Percentiles rank a stretch among this genome's conserved stretches.
Conservation (phyloP, 2,113 vertebrate genomes). For the Anoura caudifer region DNA sequence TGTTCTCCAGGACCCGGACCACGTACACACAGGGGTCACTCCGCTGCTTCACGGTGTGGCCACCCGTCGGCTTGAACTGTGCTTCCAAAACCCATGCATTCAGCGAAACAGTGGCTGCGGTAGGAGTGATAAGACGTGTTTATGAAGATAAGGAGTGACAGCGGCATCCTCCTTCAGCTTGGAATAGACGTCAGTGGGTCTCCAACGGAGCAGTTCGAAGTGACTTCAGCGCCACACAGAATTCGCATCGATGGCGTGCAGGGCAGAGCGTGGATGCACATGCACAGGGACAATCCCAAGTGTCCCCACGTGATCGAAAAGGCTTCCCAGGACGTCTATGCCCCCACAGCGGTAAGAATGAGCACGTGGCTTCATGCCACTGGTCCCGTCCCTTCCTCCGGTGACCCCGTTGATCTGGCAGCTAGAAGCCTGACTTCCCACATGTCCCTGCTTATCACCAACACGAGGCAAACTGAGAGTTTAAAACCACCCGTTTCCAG, state of each 20-base stretch:
- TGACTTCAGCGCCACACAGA: neutral
- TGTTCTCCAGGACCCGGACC: neutral
- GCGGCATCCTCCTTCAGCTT: neutral
- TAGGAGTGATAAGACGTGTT: neutral
- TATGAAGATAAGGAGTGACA: constrained; percentile 29
- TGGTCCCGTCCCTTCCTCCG: neutral
- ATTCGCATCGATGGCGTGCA: neutral
- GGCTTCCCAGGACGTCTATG: neutral
- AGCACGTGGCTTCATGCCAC: neutral
- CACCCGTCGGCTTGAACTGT: neutral
- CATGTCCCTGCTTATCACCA: neutral
- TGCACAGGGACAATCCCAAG: neutral
- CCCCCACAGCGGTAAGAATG: neutral
- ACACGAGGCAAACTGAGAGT: neutral
- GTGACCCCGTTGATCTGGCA: neutral
- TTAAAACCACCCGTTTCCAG: neutral
- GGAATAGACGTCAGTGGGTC: constrained; percentile 37
- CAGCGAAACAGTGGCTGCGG: neutral
- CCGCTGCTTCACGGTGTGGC: neutral
- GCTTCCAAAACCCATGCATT: constrained; percentile 9
- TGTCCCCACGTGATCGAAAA: neutral
- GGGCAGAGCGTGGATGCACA: neutral
- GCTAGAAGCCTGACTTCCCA: neutral
- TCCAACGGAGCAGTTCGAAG: neutral
- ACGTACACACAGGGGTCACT: neutral